Percentiles rank a stretch among this genome's conserved stretches.
Conservation (phyloP, 2,113 vertebrate genomes). For the Dolichotis patagonum region DNA sequence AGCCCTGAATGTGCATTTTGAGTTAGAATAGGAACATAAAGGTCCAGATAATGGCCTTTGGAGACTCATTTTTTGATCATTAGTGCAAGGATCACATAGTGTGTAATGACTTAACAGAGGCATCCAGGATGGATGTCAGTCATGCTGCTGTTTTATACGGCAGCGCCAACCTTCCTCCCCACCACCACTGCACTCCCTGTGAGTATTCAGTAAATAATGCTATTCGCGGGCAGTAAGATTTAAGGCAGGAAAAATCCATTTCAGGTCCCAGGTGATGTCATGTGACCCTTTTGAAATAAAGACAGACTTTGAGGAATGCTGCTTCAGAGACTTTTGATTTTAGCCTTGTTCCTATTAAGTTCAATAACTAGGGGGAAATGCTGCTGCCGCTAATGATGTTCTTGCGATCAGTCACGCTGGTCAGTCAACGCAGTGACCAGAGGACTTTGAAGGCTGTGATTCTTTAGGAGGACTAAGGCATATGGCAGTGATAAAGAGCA, state of each 20-base stretch:
- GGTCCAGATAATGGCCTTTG: slow-evolving; percentile 37
- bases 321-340: background rate
- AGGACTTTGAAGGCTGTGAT: background rate
- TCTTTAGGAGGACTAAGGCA: background rate
- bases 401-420: background rate
- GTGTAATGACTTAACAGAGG: background rate
- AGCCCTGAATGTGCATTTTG: background rate
- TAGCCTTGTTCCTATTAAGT: background rate
- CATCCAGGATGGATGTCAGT: background rate
- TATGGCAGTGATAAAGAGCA: no score
- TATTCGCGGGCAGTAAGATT: background rate
- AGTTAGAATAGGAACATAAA: background rate
- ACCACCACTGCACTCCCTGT: fast-evolving
- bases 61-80: slow-evolving; percentile 5
- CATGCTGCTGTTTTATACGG: background rate
- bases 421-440: background rate
- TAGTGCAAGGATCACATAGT: background rate
- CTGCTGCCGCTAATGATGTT: background rate
- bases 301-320: background rate
- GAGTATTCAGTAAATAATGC: background rate
- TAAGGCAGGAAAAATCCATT: background rate
- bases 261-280: background rate
- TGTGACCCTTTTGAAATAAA: background rate
- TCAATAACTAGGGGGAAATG: background rate
- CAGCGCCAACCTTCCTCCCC: background rate